Base-by-base conservation (phyloP, 2,797 vertebrate species). In the Malurus splendens region DNA sequence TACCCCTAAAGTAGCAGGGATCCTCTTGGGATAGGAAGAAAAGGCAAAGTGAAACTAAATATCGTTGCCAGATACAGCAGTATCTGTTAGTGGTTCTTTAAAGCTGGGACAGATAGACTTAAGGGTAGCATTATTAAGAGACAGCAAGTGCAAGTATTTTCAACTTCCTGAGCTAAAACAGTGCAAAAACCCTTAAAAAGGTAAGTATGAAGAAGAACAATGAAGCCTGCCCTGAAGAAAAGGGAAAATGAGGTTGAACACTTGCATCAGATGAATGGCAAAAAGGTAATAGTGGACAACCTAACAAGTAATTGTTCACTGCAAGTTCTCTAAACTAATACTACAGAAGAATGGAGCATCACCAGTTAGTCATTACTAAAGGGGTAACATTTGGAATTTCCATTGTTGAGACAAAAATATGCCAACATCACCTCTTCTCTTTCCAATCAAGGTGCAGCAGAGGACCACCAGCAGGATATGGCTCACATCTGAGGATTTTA, bases 91-190 rank as follows among this genome's bases (percentile, higher is more conserved):
- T 2, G 42, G n/a, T 2, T 47, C 57, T 65, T 85, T 24, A 64
- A 51, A 73, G 19, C 24, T 56, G 8, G 15, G 17, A 41, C 2
- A 54, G 24, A 79, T 48, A 41, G 28, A 51, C 7, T 60, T 38
- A 25, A 41, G 11, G 6, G 5, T 3, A 42, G 28, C 8, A 9
- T 32, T 25, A 47, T 19, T 36, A 67, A 45, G 30, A 70, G 32
- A 3, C n/a, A 19, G 23, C 7, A 57, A 42, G 10, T 0, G 0
- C 4, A 72, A 81, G 5, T 20, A 12, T 3, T 61, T 71, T 18
- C 28, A 51, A 14, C 12, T 33, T 41, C 22, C 9, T 32, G 14
- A 56, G 48, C 13, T 17, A 52, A 39, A 42, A 52, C 48, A 2
- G 3, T 8, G 14, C 17, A 52, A 78, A 82, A 82, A 3, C 4